Conservation (phyloP, 2,113 vertebrate genomes). For the Heterotilapia buettikoferi region DNA sequence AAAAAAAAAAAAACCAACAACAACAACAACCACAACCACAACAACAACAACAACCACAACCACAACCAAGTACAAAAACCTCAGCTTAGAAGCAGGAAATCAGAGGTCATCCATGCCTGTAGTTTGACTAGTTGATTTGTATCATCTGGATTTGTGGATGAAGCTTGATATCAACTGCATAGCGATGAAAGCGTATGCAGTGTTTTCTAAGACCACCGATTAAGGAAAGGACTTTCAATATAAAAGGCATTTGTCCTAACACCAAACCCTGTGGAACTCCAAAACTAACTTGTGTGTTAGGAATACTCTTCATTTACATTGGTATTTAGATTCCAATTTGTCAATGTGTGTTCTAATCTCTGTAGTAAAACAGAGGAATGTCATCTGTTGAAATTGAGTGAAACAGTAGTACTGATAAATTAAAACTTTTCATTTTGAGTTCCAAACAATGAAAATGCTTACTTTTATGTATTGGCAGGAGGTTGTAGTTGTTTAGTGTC, state of each 20-base stretch:
- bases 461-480: not conserved
- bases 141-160: not conserved
- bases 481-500: not conserved
- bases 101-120: not conserved
- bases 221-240: not conserved
- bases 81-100: not conserved
- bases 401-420: not conserved
- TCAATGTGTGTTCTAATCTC: not conserved
- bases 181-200: not conserved
- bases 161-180: too few relatives aligned
- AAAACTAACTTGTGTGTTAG: not conserved
- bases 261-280: not conserved
- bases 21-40: too few relatives aligned
- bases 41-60: too few relatives aligned
- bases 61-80: accelerated
- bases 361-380: not conserved
- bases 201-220: not conserved
- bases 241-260: not conserved
- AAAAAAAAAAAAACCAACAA: too few relatives aligned
- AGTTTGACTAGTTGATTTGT: not conserved
- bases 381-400: not conserved
- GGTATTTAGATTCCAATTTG: too few relatives aligned
- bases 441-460: not conserved
- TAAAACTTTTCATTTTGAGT: not conserved
- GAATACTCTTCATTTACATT: not conserved